Evolutionary conservation across 2,888 invertebrate species (phyloP).

Genomic region (Tupiocoris notatus): DNA sequence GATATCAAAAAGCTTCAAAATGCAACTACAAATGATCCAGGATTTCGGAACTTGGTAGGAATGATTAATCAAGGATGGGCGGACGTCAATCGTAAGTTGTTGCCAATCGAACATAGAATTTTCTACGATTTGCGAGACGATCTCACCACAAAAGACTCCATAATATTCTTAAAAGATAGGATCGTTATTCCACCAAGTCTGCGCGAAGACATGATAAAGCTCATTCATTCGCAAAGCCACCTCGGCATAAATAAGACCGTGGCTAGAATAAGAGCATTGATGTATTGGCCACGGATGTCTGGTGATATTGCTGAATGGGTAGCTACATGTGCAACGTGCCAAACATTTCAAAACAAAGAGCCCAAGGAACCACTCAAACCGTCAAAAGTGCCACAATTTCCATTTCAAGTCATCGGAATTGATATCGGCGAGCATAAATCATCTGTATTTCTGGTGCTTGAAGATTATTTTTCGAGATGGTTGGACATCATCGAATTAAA

Average conservation of each 20-base stretch:
- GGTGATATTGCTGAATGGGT: too few relatives aligned
- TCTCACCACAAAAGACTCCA: slow-evolving; percentile 10
- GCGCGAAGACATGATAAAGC: slow-evolving; percentile 19
- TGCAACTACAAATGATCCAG: slow-evolving; percentile 1
- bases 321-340: too few relatives aligned
- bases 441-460: slow-evolving; percentile 9
- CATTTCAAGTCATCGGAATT: slow-evolving; percentile 26
- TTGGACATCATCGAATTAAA: slow-evolving; percentile 13
- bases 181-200: neutral
- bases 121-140: slow-evolving; percentile 22
- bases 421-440: slow-evolving; percentile 30
- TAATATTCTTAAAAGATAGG: slow-evolving; percentile 25
- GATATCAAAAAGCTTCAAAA: neutral
- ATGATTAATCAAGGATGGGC: too few relatives aligned
- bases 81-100: slow-evolving; percentile 6
- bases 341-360: too few relatives aligned
- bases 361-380: slow-evolving; percentile 17
- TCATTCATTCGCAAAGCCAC: too few relatives aligned
- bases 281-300: too few relatives aligned
- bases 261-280: too few relatives aligned
- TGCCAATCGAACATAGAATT: slow-evolving; percentile 17
- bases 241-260: too few relatives aligned
- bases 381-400: slow-evolving; percentile 10
- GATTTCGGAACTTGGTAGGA: neutral
- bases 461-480: slow-evolving; percentile 26